Evolutionary conservation across 2,888 invertebrate species (phyloP), one percentile per base, ranked within the genome.

Genomic region (Clunio marinus): DNA sequence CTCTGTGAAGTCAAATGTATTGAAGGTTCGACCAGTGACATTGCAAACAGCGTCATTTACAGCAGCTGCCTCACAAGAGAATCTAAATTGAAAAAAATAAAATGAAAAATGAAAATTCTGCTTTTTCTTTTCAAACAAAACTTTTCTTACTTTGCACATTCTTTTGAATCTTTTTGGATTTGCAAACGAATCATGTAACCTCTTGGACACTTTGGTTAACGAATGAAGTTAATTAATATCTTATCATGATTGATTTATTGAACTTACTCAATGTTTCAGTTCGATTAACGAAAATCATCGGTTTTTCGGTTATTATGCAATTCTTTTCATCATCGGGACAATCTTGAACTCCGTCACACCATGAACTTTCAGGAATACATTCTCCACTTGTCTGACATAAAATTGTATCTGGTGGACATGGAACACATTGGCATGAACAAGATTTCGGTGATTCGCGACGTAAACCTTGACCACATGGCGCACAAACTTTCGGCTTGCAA

Each of bases 311-410:
- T 17, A 74, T 73, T 2, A 70, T 74, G 73, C 93, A 93, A 69
- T 84, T 79, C 1, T 78, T 76, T 77, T 93, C 93, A 75, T 93
- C 93, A 74, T 93, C 92, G 0, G 88, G 86, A 73, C 93, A 93
- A 76, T 93, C 88, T 70, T 84, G 82, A 0, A 90, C 79, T 0
- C 91, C 91, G 75, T 93, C 86, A 75, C 93, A 93, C 92, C 93
- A 93, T 10, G 83, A 79, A 0, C 82, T 78, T 41, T 84, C 81
- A 0, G 86, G 81, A 15, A 93, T 83, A 74, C 93, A 93, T 63
- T 86, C 80, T 69, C 87, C 86, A 75, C 86, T 88, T 0, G 89
- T 88, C 1, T 87, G 87, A 73, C 93, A 93, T 24, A 89, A 79
- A 51, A 80, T 82, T 15, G 86, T 84, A 20, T 83, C 84, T n/a